Evolutionary conservation across 2,888 invertebrate species (phyloP).

Genomic region (Himalopsyche anomala): DNA sequence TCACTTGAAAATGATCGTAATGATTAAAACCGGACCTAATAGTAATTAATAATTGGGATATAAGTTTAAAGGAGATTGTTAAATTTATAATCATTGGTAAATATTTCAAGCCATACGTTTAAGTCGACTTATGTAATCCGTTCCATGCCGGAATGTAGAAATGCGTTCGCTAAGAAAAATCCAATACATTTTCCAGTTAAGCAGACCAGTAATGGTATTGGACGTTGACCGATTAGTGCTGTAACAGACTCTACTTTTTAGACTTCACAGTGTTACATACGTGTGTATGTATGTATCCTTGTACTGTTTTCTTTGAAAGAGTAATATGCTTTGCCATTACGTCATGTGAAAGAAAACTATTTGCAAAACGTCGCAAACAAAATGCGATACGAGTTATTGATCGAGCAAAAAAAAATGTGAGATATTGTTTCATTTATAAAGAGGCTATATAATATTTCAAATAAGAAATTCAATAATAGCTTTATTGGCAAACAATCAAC

Average conservation of each 20-base stretch:
- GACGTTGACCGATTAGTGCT: constrained; percentile 18
- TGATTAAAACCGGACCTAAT: too few species aligned
- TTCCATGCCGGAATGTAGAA: background rate
- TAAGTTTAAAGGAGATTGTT: too few species aligned
- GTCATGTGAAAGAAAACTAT: constrained; percentile 17
- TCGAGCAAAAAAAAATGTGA: background rate
- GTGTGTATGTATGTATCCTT: background rate
- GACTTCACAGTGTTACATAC: background rate
- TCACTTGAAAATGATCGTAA: too few species aligned
- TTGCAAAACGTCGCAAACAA: constrained; percentile 11
- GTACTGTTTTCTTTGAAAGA: constrained; percentile 12
- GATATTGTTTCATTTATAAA: background rate
- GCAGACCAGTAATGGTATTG: constrained; percentile 12
- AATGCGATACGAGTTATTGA: background rate
- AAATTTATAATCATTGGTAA: too few species aligned
- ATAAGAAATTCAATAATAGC: too few species aligned
- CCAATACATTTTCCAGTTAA: constrained; percentile 21
- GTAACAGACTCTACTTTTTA: constrained; percentile 34
- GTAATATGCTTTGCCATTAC: background rate
- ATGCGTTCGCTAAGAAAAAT: background rate
- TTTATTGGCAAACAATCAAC: too few species aligned
- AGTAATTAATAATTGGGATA: too few species aligned
- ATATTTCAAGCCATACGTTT: too few species aligned
- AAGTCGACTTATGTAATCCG: background rate
- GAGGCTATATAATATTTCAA: too few species aligned